Evolutionary conservation across 1,140 invertebrate species (phyloP).

Genomic region (Eriosoma lanigerum): DNA sequence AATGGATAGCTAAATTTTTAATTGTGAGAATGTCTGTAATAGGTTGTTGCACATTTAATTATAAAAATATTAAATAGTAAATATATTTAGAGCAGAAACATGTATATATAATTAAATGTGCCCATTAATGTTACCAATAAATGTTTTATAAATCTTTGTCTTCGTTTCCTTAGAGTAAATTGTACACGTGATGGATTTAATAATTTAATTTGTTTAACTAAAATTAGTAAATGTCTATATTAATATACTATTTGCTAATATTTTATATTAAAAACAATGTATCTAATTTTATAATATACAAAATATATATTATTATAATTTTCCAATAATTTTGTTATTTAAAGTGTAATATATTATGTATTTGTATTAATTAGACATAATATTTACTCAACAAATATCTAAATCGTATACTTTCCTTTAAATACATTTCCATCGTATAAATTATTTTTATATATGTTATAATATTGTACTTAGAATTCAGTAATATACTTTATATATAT

Average conservation of each 20-base stretch:
- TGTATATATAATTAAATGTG: slow-evolving; percentile 13
- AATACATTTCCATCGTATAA: background rate
- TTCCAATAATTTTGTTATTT: too few species aligned
- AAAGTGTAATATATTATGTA: too few species aligned
- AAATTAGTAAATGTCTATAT: background rate
- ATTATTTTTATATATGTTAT: background rate
- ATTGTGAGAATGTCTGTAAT: background rate
- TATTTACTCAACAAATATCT: too few species aligned
- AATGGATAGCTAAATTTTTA: background rate
- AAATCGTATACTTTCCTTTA: too few species aligned
- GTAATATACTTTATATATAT: slow-evolving; percentile 13
- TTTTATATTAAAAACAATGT: too few species aligned
- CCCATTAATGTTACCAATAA: background rate
- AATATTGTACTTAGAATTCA: slow-evolving; percentile 21
- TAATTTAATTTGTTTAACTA: background rate
- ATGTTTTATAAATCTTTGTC: background rate
- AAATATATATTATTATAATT: too few species aligned
- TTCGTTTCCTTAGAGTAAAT: background rate
- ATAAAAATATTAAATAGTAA: background rate
- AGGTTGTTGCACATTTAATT: background rate
- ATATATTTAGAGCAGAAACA: slow-evolving; percentile 10
- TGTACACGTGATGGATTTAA: background rate
- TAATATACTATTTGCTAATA: too few species aligned
- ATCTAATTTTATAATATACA: too few species aligned
- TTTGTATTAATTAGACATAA: too few species aligned